Evolutionary conservation across 2,113 vertebrate genomes (phyloP), one percentile per base, ranked within the genome.

Genomic region (Coracopsis vasa): DNA sequence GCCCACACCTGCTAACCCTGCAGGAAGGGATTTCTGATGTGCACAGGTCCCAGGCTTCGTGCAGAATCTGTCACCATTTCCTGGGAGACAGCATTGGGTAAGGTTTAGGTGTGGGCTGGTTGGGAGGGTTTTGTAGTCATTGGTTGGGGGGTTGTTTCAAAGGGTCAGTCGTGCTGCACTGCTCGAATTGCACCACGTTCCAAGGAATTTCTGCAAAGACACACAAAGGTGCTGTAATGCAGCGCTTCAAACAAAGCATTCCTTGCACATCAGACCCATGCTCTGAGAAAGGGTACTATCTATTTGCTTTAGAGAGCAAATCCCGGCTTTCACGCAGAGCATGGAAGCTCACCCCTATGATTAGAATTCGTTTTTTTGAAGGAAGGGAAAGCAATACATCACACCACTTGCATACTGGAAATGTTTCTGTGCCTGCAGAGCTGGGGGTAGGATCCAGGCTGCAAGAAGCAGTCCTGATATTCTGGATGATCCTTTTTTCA

Each of bases 1-100:
- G 98, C 97, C 97, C 97, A 96, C 97, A 98, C 98, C 98, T 98
- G 98, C 98, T 97, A 98, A 91, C 97, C 96, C 98, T 94, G 97
- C 98, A 97, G 98, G 98, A 98, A 95, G 94, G 97, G 97, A 96
- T 95, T 95, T 97, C 95, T 95, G 90, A 97, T 95, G 96, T 85
- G 89, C 18, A 13, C 66, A 3, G 86, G 94, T 95, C 97, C 96
- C 77, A n/a, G 97, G 96, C 88, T 97, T 92, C 97, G 95, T 72
- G 25, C 39, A 86, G 97, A 96, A 97, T 86, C 97, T 98, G 96
- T 98, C 97, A 97, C 88, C 39, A 73, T 88, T 95, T 92, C 92
- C 94, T 91, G 92, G 95, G 96, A 97, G 94, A 95, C 81, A 88
- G 85, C 89, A 65, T 13, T 79, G 87, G 79, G 39, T 71, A 69